Evolutionary conservation across 2,113 vertebrate genomes (phyloP), one percentile per base, ranked within the genome.

Genomic region (Gallinago undulata): DNA sequence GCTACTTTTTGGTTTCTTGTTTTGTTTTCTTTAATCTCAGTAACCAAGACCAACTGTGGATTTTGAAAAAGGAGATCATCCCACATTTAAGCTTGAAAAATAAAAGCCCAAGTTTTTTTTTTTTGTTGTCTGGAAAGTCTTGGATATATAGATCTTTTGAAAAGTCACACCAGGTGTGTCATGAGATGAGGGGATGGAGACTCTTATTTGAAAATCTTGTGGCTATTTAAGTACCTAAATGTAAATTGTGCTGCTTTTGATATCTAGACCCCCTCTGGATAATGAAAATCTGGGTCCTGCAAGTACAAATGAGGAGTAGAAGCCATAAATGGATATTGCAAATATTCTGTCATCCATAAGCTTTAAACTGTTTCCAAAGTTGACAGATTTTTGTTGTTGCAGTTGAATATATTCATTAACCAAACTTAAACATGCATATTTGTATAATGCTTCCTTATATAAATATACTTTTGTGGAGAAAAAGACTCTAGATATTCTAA

Each of bases 311-410:
- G 24, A 85, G 57, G 83, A 93, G 2, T 17, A 91, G 35, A 84
- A 87, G 77, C 75, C 89, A 95, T 93, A 90, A 70, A 60, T 41
- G 35, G 43, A 39, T 69, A 51, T n/a, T 76, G 41, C 51, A 78
- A 88, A 79, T 90, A 91, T 43, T 84, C 67, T 55, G 13, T 67
- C 51, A 75, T 87, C 28, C 17, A 53, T 75, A 82, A 70, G 84
- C 79, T 91, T 97, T 93, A 94, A 95, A 91, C 1, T 6, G 7
- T 85, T 90, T 88, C 90, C 84, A 94, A 84, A 96, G 89, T 94
- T 86, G 62, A 60, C 8, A 79, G 27, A 59, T 50, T 51, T 89
- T 51, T 62, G 39, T 59, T 80, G 16, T 51, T 88, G 19, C 56
- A 59, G 13, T 55, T 94, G 35, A 43, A 74, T 60, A 68, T 69